These are phyloP conservation scores for Acropora yongei DNA, from an alignment of 64 coral and sea anemone species.

Conservation along the genomic window DNA sequence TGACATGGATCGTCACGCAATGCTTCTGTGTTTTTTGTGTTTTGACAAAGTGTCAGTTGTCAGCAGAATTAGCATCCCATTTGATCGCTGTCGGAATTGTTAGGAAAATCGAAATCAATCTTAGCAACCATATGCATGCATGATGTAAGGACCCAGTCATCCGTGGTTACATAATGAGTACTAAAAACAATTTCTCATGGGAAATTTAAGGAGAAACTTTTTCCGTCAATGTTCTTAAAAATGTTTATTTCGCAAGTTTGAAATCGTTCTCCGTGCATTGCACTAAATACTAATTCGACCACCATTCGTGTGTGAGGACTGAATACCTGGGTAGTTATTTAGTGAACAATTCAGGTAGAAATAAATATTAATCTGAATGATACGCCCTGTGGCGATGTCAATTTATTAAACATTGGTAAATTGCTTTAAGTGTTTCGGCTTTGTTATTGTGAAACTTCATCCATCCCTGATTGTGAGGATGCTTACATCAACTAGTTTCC, in stretches of 20 bases:
- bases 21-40: too few species aligned
- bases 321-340: neutral
- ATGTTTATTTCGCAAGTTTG: slow-evolving; percentile 4
- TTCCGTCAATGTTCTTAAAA: neutral
- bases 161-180: too few species aligned
- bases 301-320: slow-evolving; percentile 7
- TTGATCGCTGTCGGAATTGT: too few species aligned
- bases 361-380: neutral
- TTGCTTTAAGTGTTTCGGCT: neutral
- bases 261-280: slow-evolving; percentile 2
- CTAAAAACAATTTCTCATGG: too few species aligned
- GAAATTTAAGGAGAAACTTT: neutral
- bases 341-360: neutral
- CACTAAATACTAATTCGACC: slow-evolving; percentile 9
- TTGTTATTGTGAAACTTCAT: slow-evolving; percentile 5
- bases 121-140: too few species aligned
- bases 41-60: too few species aligned
- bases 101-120: too few species aligned
- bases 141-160: too few species aligned
- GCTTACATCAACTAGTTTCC: neutral
- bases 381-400: neutral
- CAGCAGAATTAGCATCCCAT: too few species aligned
- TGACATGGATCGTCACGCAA: too few species aligned
- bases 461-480: neutral
- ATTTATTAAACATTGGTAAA: neutral